Base-by-base conservation (phyloP, 2,797 vertebrate genomes). In the Gouania willdenowi region DNA sequence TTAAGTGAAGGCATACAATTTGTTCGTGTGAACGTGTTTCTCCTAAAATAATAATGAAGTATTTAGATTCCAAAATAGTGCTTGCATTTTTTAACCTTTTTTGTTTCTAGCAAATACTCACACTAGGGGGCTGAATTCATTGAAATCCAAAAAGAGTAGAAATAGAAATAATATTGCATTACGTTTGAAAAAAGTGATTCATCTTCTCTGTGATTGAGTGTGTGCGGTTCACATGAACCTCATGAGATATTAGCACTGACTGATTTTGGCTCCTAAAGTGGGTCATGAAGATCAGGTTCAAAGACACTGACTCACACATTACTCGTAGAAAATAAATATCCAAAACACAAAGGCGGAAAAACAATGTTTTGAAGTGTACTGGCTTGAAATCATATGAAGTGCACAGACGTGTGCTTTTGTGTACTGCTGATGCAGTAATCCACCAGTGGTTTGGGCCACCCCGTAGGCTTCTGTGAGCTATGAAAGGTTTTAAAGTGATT, bases 211-310 rank as follows among this genome's bases (percentile, higher is more conserved):
- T n/a, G n/a, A n/a, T n/a, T n/a, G n/a, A n/a, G n/a, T n/a, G n/a
- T n/a, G n/a, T n/a, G n/a, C n/a, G n/a, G n/a, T n/a, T n/a, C n/a
- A 29, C 11, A 14, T 23, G 27, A 52, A 12, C 19, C 56, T 58
- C 38, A 7, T 42, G 57, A 51, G 52, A 59, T 48, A 42, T 50
- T 48, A 53, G 31, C 12, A 48, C 21, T 48, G 45, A 30, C 37
- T 50, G 38, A 37, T 53, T 69, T 66, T 45, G 34, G 38, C 47
- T 66, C 33, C 45, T 21, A 46, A 72, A 77, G 10, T 75, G 38
- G 34, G 47, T 61, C 57, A 63, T 30, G 38, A 47, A 52, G 50
- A 62, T 60, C 56, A 68, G 41, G 42, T 71, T 71, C 35, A 55
- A 56, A 71, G 33, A 28, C 16, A 41, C 36, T 65, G 59, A 62